Evolutionary conservation across 2,113 vertebrate species (phyloP).

Genomic region (Muntiacus muntjak): DNA sequence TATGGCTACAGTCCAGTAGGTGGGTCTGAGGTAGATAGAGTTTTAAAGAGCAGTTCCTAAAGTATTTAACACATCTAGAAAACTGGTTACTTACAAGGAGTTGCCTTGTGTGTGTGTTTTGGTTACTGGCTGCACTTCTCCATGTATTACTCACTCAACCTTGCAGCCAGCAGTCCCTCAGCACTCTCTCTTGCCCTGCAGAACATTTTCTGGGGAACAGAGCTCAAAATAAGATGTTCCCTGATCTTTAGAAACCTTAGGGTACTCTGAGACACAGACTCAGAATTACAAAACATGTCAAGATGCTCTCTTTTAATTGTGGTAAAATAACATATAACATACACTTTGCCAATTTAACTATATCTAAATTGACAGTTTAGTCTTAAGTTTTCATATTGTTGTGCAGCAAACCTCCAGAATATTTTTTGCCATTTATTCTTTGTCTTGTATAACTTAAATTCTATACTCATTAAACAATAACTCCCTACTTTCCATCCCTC

Average conservation of each 20-base stretch:
- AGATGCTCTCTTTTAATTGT: no score
- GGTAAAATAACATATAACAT: no score
- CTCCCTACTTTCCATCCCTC: not conserved
- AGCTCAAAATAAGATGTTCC: not conserved
- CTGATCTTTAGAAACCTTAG: not conserved
- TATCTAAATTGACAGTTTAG: not conserved
- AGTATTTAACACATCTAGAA: not conserved
- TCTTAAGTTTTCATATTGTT: not conserved
- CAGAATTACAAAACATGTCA: not conserved
- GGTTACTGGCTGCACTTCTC: no score
- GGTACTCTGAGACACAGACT: not conserved
- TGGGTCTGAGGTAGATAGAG: no score
- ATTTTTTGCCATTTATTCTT: no score
- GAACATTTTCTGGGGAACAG: not conserved
- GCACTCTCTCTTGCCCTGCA: not conserved
- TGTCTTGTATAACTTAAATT: no score
- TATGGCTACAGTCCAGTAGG: no score
- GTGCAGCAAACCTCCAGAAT: not conserved
- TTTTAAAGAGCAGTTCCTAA: no score
- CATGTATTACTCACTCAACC: no score
- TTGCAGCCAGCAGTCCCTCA: not conserved
- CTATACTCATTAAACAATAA: not conserved
- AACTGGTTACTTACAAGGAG: not conserved
- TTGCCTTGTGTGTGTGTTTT: not conserved
- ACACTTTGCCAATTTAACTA: not conserved